Evolutionary conservation across 2,113 vertebrate species (phyloP), one percentile per base, ranked within the genome.

Genomic region (Sturnus vulgaris): DNA sequence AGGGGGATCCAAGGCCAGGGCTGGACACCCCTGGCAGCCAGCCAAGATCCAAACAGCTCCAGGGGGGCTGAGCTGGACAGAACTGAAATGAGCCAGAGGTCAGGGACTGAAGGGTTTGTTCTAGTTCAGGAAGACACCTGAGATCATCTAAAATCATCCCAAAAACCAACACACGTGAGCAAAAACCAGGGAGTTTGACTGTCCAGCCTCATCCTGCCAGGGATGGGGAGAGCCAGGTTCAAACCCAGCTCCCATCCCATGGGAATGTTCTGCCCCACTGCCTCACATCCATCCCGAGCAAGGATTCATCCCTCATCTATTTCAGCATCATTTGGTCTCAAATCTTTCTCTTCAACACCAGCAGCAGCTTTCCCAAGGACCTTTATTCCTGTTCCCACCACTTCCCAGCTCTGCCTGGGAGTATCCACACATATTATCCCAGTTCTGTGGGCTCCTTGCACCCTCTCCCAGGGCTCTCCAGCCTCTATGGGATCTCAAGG

Each of bases 161-260:
- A 3, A 56, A 93, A 47, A 11, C 5, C 1, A 2, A 30, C 1
- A 18, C 2, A 12, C 0, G 0, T 4, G 50, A 85, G 47, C 18
- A 31, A 35, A 71, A 63, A 0, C 7, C 88, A 65, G 24, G 21
- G 40, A 37, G 9, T 1, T 28, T 1, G 47, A 9, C 9, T 8
- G 21, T 30, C 2, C 57, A 28, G 44, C 37, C 69, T 31, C 59
- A 11, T 4, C 56, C 57, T 76, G 8, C 24, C 17, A 3, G 21
- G 31, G 33, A 3, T 2, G 9, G 28, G 22, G 18, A 79, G 22
- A 47, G 61, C 31, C 18, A 2, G 3, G 31, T 2, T 56, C 64
- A 52, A 55, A 53, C 19, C 72, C 72, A 37, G 19, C 50, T 56
- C 71, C 71, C 53, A 11, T 8, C 33, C 71, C 68, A 12, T 0